Evolutionary conservation across 64 coral and sea anemone genomes (phyloP).

Genomic region (Porites lutea): DNA sequence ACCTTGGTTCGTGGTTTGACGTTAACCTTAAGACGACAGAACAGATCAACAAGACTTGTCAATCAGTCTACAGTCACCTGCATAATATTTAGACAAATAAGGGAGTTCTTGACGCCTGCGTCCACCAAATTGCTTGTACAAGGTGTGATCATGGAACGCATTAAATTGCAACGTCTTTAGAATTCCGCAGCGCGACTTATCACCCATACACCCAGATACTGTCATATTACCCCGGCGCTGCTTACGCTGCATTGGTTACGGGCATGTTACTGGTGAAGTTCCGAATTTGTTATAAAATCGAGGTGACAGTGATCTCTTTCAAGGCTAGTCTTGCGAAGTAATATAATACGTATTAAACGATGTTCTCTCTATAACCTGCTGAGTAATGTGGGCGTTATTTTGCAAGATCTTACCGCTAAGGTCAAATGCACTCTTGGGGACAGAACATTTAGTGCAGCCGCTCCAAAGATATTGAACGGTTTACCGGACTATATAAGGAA

Average conservation of each 20-base stretch:
- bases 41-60: background rate
- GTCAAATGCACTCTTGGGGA: background rate
- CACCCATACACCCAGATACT: background rate
- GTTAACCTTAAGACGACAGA: background rate
- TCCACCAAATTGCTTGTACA: conserved; percentile 2
- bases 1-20: conserved; percentile 52
- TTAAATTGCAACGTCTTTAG: background rate
- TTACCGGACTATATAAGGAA: no score
- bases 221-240: background rate
- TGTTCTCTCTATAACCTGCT: background rate
- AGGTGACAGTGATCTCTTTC: background rate
- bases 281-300: conserved; percentile 1
- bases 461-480: no score
- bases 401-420: background rate
- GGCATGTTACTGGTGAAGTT: background rate
- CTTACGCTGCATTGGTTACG: background rate
- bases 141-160: background rate
- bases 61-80: background rate
- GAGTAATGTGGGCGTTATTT: background rate
- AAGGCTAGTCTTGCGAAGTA: background rate
- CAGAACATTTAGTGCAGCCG: no score
- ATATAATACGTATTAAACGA: background rate
- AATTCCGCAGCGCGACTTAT: conserved; percentile 7
- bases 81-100: background rate
- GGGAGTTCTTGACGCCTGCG: background rate